Base-by-base conservation (phyloP, 2,113 vertebrate genomes). In the Talpa occidentalis region DNA sequence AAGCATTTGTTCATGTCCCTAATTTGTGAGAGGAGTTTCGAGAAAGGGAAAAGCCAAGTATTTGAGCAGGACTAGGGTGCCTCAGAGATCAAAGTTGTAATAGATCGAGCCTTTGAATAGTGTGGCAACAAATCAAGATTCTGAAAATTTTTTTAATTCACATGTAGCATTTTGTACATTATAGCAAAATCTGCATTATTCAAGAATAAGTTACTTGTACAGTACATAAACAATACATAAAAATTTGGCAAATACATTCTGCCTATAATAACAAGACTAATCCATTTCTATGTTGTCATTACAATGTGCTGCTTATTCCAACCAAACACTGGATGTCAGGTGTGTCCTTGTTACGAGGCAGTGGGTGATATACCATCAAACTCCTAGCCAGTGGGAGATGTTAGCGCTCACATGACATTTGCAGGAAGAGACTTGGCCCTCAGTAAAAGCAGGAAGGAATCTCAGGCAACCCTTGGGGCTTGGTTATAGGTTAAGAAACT, bases 181-280 rank as follows among this genome's bases (percentile, higher is more conserved):
- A 94, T 6, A 97, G 97, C 97, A 98, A 98, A 98, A 97, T 97
- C 28, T 35, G 97, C 97, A 97, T 97, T 97, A 96, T 98, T 97
- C 85, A 93, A 98, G 97, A 98, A 98, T 98, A 99, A 98, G 97
- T 98, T 99, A 99, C 95, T 97, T 94, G 91, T 98, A 98, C 98
- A 98, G 98, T 98, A 98, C 98, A 98, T 98, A 98, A 97, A 98
- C 95, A 98, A 98, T 95, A 97, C 35, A 93, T 97, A 97, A 97
- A 97, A 96, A 95, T 76, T 93, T 97, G 85, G 94, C 69, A 77
- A 77, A 93, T 94, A 70, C 60, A 72, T 96, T 97, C 94, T 94
- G 92, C 92, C 83, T 94, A 1, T 82, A 66, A 77, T 83, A 96
- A 96, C 78, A 97, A 95, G 95, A 97, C 96, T 35, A 95, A 91